Evolutionary conservation across 2,888 invertebrate genomes (phyloP), one percentile per base, ranked within the genome.

Genomic region (Trissoscelio sp.): DNA sequence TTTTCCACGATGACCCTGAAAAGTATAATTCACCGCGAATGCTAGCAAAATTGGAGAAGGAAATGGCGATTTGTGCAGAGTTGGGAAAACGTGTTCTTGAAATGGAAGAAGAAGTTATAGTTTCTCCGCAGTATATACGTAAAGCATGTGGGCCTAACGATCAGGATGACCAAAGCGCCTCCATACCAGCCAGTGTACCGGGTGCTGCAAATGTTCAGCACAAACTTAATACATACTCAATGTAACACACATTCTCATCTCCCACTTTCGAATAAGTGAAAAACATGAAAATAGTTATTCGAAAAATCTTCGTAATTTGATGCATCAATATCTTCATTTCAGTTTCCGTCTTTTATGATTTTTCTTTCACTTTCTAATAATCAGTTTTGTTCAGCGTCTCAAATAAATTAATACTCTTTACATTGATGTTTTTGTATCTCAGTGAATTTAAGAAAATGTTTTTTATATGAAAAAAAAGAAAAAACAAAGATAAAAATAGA

Each of bases 21-120:
- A 98, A 97, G 91, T 98, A 97, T 91, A 96, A 97, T 87, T 96
- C 97, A 82, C 96, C 97, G 0, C 94, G 95, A 88, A 98, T 98
- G 92, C 93, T 99, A 88, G 95, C 96, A 87, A 94, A 96, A 82
- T 92, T 99, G 79, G 97, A 98, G 92, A 95, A 96, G 88, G 95
- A 97, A 92, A 95, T 97, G 94, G 94, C 95, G 24, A 93, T 95
- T 24, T 97, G 97, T 89, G 97, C 97, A 89, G 96, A 96, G 89
- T 92, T 98, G 85, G 97, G 98, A 89, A 96, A 96, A 88, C 96
- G 97, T 90, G 95, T 98, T 75, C 94, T 95, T 86, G 95, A 95
- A 87, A 98, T 98, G 98, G 98, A 98, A 91, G 97, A 97, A 91
- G 97, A 98, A 89, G 98, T 98, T 85, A 95, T 97, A 92, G 95